These are phyloP conservation scores for Coptodon bakossiorum DNA, from an alignment of 2,113 vertebrate species.

Conservation along the genomic window DNA sequence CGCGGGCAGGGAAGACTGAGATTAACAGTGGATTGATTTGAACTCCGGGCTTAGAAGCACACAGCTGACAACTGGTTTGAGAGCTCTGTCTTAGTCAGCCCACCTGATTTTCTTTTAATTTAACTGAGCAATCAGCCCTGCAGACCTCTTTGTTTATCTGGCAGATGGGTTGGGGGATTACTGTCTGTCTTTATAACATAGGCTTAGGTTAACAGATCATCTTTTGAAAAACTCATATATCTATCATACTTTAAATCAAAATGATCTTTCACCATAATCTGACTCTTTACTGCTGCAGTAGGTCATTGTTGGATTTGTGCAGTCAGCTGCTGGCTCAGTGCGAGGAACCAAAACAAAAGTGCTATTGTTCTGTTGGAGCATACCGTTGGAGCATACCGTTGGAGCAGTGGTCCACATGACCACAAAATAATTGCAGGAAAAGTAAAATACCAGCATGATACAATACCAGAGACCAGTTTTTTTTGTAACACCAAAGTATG, in stretches of 20 bases:
- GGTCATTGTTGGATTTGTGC: background rate
- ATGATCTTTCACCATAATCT: background rate
- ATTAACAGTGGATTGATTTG: slow-evolving; percentile 15
- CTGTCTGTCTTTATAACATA: background rate
- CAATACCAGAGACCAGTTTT: background rate
- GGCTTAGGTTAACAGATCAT: background rate
- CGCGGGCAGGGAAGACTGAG: background rate
- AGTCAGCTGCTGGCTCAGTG: background rate
- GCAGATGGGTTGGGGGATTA: fast-evolving
- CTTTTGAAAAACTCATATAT: background rate
- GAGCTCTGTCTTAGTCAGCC: background rate
- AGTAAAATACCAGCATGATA: background rate
- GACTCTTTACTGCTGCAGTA: background rate
- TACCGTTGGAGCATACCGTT: background rate
- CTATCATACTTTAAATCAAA: background rate
- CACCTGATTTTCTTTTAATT: background rate
- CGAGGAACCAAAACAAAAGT: background rate
- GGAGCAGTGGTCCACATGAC: background rate
- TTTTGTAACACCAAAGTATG: background rate
- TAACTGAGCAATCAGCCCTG: background rate
- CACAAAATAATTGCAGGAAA: background rate
- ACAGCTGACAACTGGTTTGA: background rate
- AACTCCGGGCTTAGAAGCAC: background rate
- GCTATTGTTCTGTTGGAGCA: background rate
- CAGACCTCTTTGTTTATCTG: background rate